phyloP scores from a whole-genome alignment of 2,888 invertebrate genomes.

The Sarcophaga variegata region DNA sequence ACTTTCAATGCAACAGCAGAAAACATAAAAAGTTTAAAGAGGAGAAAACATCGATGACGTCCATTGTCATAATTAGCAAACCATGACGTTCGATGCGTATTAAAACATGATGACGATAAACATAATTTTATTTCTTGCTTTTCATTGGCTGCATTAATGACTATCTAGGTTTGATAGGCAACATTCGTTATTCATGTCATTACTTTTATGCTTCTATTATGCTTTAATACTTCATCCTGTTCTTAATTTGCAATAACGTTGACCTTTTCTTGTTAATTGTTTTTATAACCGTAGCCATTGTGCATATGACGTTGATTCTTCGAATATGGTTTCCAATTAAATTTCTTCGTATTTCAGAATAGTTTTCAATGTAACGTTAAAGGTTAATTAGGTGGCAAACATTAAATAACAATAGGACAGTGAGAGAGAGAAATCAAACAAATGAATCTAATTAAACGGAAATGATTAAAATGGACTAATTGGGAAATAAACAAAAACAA shows the following conservation, averaged over 20 bases:
- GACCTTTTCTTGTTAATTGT: slow-evolving; percentile 15
- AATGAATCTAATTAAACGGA: neutral
- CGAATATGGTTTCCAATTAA: slow-evolving; percentile 28
- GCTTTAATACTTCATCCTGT: slow-evolving; percentile 17
- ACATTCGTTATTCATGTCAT: neutral
- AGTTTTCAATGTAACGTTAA: neutral
- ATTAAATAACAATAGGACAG: neutral
- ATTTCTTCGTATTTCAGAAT: neutral
- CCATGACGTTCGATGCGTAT: too few relatives aligned
- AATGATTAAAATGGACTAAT: slow-evolving; percentile 6
- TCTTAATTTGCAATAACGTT: neutral
- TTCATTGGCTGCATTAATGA: neutral
- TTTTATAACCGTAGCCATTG: neutral
- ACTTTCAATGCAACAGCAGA: neutral
- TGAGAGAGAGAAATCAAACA: neutral
- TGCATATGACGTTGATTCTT: neutral
- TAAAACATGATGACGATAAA: too few relatives aligned
- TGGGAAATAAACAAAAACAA: neutral
- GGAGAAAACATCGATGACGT: neutral
- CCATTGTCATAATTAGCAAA: neutral
- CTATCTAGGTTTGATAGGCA: neutral
- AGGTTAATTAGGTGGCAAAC: slow-evolving; percentile 44
- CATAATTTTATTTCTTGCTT: too few relatives aligned
- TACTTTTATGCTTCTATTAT: neutral
- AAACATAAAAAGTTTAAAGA: neutral